Conservation (phyloP, 30 jellyfish, hydroid and myxozoan genomes). For the Kudoa iwatai region DNA sequence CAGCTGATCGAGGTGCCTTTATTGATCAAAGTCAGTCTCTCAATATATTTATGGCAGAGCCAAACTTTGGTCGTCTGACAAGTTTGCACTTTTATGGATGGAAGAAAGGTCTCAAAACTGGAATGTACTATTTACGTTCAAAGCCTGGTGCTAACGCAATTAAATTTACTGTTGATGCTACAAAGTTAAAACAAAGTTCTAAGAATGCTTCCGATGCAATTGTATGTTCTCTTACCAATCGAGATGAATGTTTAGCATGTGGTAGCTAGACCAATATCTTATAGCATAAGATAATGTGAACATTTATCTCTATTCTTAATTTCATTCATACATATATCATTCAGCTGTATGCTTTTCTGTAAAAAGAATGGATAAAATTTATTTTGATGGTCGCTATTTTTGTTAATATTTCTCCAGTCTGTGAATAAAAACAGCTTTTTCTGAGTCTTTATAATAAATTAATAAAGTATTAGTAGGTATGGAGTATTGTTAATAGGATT, state of each 20-base stretch:
- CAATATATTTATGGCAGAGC: conserved; percentile 65
- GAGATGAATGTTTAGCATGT: conserved; percentile 29
- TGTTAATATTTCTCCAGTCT: too few species aligned
- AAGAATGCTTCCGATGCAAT: conserved; percentile 10
- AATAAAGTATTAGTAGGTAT: too few species aligned
- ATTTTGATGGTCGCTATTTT: too few species aligned
- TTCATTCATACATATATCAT: too few species aligned
- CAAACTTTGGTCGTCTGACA: conserved; percentile 40
- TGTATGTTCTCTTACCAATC: conserved; percentile 40
- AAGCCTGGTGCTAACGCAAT: conserved; percentile 80
- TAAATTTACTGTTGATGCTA: conserved; percentile 62
- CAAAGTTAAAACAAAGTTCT: conserved; percentile 5
- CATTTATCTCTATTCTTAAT: too few species aligned
- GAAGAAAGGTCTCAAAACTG: conserved; percentile 93
- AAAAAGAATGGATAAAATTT: too few species aligned
- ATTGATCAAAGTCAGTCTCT: conserved; percentile 90
- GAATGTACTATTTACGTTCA: conserved; percentile 77
- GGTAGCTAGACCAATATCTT: too few species aligned
- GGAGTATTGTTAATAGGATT: too few species aligned
- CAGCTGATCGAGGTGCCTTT: conserved; percentile 94
- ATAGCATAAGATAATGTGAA: too few species aligned
- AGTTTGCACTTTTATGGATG: conserved; percentile 89
- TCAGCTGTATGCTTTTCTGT: too few species aligned
- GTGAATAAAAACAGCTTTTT: too few species aligned
- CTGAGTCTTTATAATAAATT: too few species aligned